These are phyloP conservation scores for Oreochromis niloticus DNA, from an alignment of 2,113 vertebrate genomes.

Conservation along the genomic window DNA sequence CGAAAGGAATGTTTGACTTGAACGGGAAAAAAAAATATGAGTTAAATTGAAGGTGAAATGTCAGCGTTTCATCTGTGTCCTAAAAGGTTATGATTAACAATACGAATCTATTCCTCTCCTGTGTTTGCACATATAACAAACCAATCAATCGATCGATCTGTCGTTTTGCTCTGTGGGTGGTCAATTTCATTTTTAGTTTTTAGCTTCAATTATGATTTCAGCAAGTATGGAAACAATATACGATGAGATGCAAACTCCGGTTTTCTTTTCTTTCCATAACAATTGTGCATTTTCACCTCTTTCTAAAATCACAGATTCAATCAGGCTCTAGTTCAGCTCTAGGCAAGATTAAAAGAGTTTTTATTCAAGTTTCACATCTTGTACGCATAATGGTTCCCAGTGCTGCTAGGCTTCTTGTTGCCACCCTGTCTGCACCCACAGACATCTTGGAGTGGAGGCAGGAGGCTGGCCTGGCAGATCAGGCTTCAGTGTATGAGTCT, in stretches of 20 bases:
- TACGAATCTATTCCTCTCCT: background rate
- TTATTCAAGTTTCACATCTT: background rate
- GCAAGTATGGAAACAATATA: background rate
- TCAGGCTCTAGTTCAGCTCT: background rate
- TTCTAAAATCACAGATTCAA: background rate
- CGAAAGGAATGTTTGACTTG: background rate
- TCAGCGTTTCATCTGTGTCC: background rate
- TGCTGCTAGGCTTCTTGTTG: background rate
- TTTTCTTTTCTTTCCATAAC: background rate
- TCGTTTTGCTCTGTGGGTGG: background rate
- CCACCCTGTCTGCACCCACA: background rate
- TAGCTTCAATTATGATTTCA: background rate
- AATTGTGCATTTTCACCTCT: background rate
- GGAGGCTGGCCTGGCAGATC: background rate
- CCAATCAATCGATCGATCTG: background rate
- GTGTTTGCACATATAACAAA: background rate
- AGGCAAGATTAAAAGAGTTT: background rate
- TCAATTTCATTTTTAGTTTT: background rate
- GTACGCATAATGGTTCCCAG: background rate
- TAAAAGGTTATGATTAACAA: background rate
- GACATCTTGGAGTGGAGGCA: background rate
- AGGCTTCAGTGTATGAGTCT: background rate
- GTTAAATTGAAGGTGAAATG: background rate
- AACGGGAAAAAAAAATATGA: background rate
- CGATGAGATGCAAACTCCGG: background rate